Percentiles rank a stretch among this genome's conserved stretches.
phyloP scores from a whole-genome alignment of 2,113 vertebrate genomes.

The Sylvicapra grimmia region DNA sequence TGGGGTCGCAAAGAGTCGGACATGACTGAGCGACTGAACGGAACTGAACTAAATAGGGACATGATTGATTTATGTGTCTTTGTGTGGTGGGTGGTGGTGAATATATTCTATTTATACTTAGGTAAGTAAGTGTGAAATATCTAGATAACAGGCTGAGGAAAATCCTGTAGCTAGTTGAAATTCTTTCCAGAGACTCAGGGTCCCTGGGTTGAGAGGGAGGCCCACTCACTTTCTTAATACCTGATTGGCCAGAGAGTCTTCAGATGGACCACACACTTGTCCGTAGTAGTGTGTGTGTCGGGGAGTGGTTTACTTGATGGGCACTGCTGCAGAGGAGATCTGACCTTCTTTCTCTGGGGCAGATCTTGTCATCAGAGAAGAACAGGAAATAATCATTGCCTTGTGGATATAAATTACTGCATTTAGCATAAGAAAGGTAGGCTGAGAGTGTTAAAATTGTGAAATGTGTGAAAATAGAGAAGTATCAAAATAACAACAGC shows the following conservation, averaged over 20 bases:
- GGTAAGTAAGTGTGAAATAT: neutral
- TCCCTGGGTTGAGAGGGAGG: neutral
- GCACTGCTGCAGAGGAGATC: neutral
- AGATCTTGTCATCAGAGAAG: neutral
- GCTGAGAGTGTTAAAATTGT: neutral
- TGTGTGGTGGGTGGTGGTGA: neutral
- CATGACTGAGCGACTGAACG: no score
- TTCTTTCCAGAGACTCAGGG: neutral
- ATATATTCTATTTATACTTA: neutral
- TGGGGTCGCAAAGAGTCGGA: no score
- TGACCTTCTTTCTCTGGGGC: neutral
- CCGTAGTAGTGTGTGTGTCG: neutral
- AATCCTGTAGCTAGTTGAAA: neutral
- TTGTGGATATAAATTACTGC: neutral
- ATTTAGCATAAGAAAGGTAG: neutral
- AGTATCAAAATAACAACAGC: neutral
- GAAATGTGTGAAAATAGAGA: neutral
- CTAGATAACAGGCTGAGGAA: neutral
- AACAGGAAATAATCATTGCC: neutral
- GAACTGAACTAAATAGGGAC: neutral
- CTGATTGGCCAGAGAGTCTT: neutral
- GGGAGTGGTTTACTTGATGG: neutral
- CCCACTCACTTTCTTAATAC: neutral
- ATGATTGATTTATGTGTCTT: neutral
- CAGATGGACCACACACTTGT: neutral